These are phyloP conservation scores for Zosterops lateralis DNA, from an alignment of 2,113 vertebrate species.

Conservation along the genomic window DNA sequence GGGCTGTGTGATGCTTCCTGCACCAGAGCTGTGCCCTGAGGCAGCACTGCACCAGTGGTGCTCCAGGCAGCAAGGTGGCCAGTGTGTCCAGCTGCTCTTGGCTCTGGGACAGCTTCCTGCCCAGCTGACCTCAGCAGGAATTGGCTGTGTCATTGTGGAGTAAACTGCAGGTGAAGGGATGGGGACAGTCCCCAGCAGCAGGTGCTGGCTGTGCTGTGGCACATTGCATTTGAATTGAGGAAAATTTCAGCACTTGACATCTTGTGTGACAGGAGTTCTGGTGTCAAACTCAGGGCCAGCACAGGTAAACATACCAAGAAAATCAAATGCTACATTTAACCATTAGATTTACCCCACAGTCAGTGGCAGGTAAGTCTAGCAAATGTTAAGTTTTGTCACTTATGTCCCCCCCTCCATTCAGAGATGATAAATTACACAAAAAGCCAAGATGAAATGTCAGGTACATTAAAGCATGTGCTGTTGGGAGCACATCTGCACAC, in stretches of 20 bases:
- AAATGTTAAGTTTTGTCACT: not conserved
- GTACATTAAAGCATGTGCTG: accelerated
- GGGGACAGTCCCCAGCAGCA: not conserved
- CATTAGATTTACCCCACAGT: not conserved
- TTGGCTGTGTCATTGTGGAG: not conserved
- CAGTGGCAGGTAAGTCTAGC: not conserved
- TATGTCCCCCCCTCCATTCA: not conserved
- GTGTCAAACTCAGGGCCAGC: not conserved
- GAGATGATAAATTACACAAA: accelerated
- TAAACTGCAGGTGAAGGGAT: not conserved
- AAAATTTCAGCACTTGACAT: not conserved
- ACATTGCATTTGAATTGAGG: accelerated
- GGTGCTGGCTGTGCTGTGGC: not conserved
- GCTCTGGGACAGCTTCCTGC: not conserved
- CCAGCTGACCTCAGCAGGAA: not conserved
- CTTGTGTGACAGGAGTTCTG: not conserved
- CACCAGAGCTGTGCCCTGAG: not conserved
- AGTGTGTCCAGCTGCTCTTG: not conserved
- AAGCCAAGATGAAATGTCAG: not conserved
- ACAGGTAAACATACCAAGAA: not conserved
- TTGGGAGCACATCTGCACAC: not conserved
- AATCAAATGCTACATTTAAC: not conserved
- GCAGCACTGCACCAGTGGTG: accelerated
- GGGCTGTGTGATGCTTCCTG: not conserved
- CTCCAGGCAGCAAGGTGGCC: not conserved